Evolutionary conservation across 2,888 invertebrate species (phyloP), one percentile per base, ranked within the genome.

Genomic region (Drosophila macrothrix): DNA sequence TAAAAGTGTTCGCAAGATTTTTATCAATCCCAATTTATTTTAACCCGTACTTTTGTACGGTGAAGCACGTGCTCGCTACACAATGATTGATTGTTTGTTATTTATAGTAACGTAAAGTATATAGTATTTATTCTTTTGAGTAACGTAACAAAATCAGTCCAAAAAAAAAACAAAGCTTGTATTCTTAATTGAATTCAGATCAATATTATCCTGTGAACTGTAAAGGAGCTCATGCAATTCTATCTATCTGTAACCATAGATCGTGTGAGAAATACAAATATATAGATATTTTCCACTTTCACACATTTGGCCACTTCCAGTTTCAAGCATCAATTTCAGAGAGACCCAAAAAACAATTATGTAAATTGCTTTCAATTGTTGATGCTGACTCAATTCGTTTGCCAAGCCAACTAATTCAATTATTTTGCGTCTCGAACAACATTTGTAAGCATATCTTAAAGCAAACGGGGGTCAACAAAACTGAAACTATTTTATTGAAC

Each of bases 361-460:
- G 39, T 29, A 56, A 56, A 56, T 29, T 39, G 39, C 2, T n/a
- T 56, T 56, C n/a, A 56, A 56, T 56, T 56, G 56, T n/a, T 14
- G 14, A 29, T 39, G 7, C 28, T n/a, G 39, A 19, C 39, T 14
- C 56, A 56, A 56, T 56, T 56, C 14, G 56, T 29, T 56, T 56
- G 61, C 28, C 41, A 52, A 33, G 28, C 41, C 60, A 62, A 59
- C 59, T 65, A 66, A 50, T 54, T 72, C 73, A 74, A 73, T 53
- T 73, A 68, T 25, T 56, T 67, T 19, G 74, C 67, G 50, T 64
- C 46, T 41, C 14, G 55, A 67, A 46, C 25, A 46, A 43, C 16
- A 39, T 52, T 46, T 56, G 25, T 52, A 31, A 41, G 61, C 64
- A 61, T 53, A 73, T 68, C 68, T 64, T 4, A 12, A n/a, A n/a